phyloP scores from a whole-genome alignment of 2,888 invertebrate species.

The Drosophila nigritarsus region DNA sequence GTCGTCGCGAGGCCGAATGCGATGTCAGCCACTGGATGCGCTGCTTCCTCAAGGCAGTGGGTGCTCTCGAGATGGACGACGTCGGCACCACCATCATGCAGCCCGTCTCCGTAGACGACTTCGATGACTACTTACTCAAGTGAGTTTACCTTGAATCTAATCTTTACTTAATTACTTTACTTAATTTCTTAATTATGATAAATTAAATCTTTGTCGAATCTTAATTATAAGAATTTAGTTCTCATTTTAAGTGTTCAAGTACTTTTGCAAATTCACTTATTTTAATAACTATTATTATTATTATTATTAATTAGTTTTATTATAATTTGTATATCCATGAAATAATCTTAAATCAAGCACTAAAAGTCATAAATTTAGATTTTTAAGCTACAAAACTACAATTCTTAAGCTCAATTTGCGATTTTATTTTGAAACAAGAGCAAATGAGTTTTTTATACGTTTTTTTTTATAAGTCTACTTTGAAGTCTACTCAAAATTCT shows the following conservation, averaged over 20 bases:
- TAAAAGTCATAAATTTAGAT: no score
- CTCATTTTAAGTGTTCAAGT: not conserved
- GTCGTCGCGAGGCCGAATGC: constrained; percentile 92
- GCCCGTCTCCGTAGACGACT: constrained; percentile 95
- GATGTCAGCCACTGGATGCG: constrained; percentile 96
- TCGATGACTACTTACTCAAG: constrained; percentile 95
- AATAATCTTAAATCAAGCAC: no score
- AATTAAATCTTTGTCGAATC: not conserved
- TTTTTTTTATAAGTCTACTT: not conserved
- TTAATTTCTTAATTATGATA: not conserved
- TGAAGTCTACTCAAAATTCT: not conserved
- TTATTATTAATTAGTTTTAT: not conserved
- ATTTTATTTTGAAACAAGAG: not conserved
- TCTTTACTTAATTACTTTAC: not conserved
- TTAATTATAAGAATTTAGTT: not conserved
- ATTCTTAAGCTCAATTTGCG: not conserved
- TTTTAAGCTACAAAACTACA: no score
- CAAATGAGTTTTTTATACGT: not conserved
- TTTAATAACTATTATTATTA: not conserved
- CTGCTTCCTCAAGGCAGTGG: constrained; percentile 94
- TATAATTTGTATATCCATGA: no score
- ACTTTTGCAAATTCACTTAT: not conserved
- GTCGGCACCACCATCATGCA: constrained; percentile 94
- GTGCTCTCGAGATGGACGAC: constrained; percentile 92
- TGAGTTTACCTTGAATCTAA: constrained; percentile 84